Conservation (phyloP, 53 echinoderm and acorn worm species). For the Hippasteria phrygiana region DNA sequence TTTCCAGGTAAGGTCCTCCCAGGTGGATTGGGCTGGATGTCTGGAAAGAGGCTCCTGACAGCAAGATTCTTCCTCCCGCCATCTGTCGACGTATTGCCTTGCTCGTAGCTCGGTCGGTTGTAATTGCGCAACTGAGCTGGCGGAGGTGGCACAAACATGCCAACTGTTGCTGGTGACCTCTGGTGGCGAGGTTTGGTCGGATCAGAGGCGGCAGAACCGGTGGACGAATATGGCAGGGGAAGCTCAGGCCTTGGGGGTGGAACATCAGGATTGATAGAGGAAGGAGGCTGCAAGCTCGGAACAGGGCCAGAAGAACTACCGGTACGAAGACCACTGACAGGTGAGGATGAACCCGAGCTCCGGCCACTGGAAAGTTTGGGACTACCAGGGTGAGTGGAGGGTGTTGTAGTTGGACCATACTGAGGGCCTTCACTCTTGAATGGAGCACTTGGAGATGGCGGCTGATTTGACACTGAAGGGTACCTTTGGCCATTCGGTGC, state of each 20-base stretch:
- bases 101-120: constrained; percentile 75
- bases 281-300: constrained; percentile 32
- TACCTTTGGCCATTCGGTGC: constrained; percentile 52
- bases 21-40: constrained; percentile 63
- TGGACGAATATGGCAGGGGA: constrained; percentile 47
- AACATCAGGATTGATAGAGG: constrained; percentile 8
- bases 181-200: constrained; percentile 78
- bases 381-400: constrained; percentile 53
- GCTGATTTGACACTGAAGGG: constrained; percentile 49
- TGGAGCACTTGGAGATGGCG: constrained; percentile 24
- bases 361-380: constrained; percentile 58
- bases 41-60: constrained; percentile 70
- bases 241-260: constrained; percentile 52
- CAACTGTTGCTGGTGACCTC: constrained; percentile 87
- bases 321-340: constrained; percentile 26
- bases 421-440: not conserved
- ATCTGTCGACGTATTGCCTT: constrained; percentile 37
- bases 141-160: constrained; percentile 80
- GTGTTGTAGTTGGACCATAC: constrained; percentile 31
- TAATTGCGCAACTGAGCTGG: constrained; percentile 76
- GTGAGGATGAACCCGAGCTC: constrained; percentile 46
- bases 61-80: constrained; percentile 60
- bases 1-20: constrained; percentile 33
- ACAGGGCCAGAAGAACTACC: constrained; percentile 25
- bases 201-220: constrained; percentile 46